These are phyloP conservation scores for Papilio machaon DNA, from an alignment of 1,140 invertebrate genomes.

Conservation along the genomic window DNA sequence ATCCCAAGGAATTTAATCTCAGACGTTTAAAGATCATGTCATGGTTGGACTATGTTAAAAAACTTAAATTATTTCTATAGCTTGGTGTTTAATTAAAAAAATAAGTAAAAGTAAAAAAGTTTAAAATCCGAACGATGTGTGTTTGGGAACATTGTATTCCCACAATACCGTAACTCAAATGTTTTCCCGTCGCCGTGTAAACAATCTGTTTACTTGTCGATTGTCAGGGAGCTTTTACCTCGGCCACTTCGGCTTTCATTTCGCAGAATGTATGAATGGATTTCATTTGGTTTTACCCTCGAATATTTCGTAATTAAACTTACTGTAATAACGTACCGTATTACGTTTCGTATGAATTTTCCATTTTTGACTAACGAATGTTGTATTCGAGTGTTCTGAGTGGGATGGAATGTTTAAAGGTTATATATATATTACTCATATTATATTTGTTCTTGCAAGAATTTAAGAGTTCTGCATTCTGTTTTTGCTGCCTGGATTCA, in stretches of 20 bases:
- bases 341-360: conserved; percentile 16
- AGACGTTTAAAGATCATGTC: too few relatives aligned
- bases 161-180: conserved; percentile 11
- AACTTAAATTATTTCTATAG: too few relatives aligned
- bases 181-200: conserved; percentile 28
- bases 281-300: conserved; percentile 21
- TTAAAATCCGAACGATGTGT: neutral
- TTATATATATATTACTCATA: neutral
- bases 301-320: conserved; percentile 30
- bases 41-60: too few relatives aligned
- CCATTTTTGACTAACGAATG: conserved; percentile 18
- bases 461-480: neutral
- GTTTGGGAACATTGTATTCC: neutral
- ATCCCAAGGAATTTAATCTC: too few relatives aligned
- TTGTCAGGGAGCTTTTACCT: neutral
- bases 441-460: neutral
- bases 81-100: too few relatives aligned
- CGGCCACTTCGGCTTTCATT: conserved; percentile 25
- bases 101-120: too few relatives aligned
- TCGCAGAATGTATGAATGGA: neutral
- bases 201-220: conserved; percentile 33
- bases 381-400: neutral
- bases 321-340: conserved; percentile 21
- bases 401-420: conserved; percentile 2
- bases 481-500: neutral